phyloP scores from a whole-genome alignment of 2,888 invertebrate species.

The Leptodirus hochenwartii region DNA sequence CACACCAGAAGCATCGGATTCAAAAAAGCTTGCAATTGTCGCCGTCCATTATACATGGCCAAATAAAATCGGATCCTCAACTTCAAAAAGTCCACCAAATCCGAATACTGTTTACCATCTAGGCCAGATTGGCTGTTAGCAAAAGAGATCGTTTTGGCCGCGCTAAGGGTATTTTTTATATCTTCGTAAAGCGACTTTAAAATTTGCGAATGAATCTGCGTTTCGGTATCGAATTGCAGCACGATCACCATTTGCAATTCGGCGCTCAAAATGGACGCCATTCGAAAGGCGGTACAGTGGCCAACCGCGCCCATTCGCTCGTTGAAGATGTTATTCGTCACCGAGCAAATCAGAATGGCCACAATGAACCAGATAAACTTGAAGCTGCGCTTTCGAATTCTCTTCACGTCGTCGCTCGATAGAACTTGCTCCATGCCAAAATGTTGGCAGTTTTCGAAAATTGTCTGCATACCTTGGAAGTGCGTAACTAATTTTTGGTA shows the following conservation, averaged over 20 bases:
- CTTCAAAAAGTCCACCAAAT: slow-evolving; percentile 9
- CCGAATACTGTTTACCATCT: no score
- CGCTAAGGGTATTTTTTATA: no score
- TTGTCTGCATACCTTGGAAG: slow-evolving; percentile 9
- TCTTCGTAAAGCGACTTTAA: no score
- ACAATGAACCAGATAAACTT: slow-evolving; percentile 4
- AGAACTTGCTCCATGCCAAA: slow-evolving; percentile 10
- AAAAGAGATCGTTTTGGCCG: no score
- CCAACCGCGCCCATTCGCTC: slow-evolving; percentile 3
- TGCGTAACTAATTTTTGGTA: slow-evolving; percentile 9
- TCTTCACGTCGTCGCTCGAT: slow-evolving; percentile 5
- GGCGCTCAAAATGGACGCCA: slow-evolving; percentile 5
- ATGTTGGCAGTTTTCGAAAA: slow-evolving; percentile 8
- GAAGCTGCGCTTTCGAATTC: slow-evolving; percentile 3
- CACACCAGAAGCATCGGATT: slow-evolving; percentile 12
- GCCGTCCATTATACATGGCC: slow-evolving; percentile 9
- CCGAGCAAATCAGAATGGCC: slow-evolving; percentile 2
- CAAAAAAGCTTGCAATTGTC: slow-evolving; percentile 9
- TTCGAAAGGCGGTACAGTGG: slow-evolving; percentile 6
- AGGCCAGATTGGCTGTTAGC: no score
- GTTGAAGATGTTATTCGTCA: slow-evolving; percentile 2
- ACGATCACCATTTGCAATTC: slow-evolving; percentile 7
- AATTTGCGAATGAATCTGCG: no score
- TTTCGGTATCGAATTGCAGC: no score
- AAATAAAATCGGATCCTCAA: slow-evolving; percentile 10